phyloP scores from a whole-genome alignment of 1,140 invertebrate species.

The Steinernema feltiae region DNA sequence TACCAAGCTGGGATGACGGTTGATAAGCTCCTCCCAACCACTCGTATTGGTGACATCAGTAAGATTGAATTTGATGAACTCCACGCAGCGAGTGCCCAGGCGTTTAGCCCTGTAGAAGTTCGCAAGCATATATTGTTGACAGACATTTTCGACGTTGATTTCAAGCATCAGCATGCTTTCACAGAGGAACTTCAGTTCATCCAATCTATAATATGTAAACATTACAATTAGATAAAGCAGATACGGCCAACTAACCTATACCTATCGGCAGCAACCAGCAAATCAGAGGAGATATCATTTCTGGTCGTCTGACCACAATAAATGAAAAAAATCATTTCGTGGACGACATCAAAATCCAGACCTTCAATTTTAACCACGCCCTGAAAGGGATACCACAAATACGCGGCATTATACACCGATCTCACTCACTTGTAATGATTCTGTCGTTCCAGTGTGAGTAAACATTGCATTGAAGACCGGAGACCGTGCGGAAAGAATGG shows the following conservation, averaged over 20 bases:
- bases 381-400: conserved; percentile 30
- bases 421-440: conserved; percentile 41
- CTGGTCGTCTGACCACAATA: conserved; percentile 50
- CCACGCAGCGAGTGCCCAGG: conserved; percentile 42
- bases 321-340: conserved; percentile 55
- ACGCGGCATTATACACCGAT: neutral
- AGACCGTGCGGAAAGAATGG: conserved; percentile 55
- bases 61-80: conserved; percentile 17
- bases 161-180: conserved; percentile 46
- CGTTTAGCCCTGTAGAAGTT: conserved; percentile 44
- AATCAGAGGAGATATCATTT: conserved; percentile 52
- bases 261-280: conserved; percentile 56
- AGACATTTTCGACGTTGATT: conserved; percentile 48
- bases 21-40: conserved; percentile 46
- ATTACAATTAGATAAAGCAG: neutral
- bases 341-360: conserved; percentile 49
- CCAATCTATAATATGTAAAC: neutral
- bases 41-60: neutral
- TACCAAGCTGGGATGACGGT: conserved; percentile 43
- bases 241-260: conserved; percentile 39
- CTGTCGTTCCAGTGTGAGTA: conserved; percentile 48
- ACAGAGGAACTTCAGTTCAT: conserved; percentile 34
- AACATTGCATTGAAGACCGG: conserved; percentile 56
- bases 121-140: conserved; percentile 51
- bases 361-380: conserved; percentile 53